Evolutionary conservation across 2,888 invertebrate species (phyloP).

Genomic region (Melanophora roralis): DNA sequence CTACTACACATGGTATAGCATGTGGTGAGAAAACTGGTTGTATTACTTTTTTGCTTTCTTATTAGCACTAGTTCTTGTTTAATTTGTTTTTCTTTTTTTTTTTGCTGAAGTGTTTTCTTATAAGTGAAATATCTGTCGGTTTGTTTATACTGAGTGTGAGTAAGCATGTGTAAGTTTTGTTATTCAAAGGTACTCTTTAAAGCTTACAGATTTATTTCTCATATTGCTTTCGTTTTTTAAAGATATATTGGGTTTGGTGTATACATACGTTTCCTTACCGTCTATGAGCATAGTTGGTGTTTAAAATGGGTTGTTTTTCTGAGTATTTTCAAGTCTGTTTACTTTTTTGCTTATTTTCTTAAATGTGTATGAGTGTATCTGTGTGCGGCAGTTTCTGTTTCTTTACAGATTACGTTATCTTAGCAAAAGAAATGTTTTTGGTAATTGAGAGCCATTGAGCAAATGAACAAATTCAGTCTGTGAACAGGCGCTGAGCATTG

Average conservation of each 20-base stretch:
- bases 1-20: not conserved
- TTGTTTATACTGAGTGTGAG: not conserved
- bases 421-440: slow-evolving; percentile 55
- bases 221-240: slow-evolving; percentile 10
- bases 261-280: not conserved
- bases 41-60: not conserved
- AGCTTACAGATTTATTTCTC: slow-evolving; percentile 16
- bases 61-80: not conserved
- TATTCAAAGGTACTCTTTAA: slow-evolving; percentile 18
- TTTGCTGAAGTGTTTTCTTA: not conserved
- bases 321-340: slow-evolving; percentile 19
- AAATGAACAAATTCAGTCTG: slow-evolving; percentile 67
- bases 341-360: slow-evolving; percentile 25
- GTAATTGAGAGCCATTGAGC: slow-evolving; percentile 62
- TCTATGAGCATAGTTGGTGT: not conserved
- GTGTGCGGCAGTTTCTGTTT: slow-evolving; percentile 19
- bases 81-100: not conserved
- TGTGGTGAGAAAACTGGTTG: slow-evolving; percentile 10
- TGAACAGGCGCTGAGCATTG: slow-evolving; percentile 71
- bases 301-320: slow-evolving; percentile 41
- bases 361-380: slow-evolving; percentile 1
- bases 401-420: slow-evolving; percentile 62
- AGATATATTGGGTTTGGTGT: not conserved
- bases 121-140: not conserved
- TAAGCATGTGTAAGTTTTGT: not conserved